Base-by-base conservation (phyloP, 2,113 vertebrate species). In the Anser brachyrhynchus region DNA sequence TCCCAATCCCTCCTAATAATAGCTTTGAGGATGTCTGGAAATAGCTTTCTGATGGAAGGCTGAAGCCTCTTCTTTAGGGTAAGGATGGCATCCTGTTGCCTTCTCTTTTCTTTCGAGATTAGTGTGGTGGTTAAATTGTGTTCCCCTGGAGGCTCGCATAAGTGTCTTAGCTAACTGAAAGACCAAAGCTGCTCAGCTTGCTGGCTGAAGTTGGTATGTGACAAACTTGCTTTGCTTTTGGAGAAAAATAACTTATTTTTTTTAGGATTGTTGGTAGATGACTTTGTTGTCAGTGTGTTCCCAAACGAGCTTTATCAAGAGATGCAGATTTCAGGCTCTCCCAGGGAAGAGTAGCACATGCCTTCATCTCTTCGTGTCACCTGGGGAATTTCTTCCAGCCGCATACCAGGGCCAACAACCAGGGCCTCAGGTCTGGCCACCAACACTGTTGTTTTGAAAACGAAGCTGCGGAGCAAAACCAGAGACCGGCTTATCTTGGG, bases 1-100 rank as follows among this genome's bases (percentile, higher is more conserved):
- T 94, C 58, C 55, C 18, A 23, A 39, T 78, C 10, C 43, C 4
- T 84, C 69, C 59, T 93, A 84, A 84, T 95, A 85, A 88, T 79
- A 96, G 55, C 85, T 89, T 82, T 82, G 51, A 25, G 41, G 19
- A 90, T 93, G 76, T 72, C 77, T 95, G 83, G 51, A 93, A 96
- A 86, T 92, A 78, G 70, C 54, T 86, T 85, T 88, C 70, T 54
- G 54, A 84, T 93, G 67, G 90, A 73, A 73, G 80, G 61, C 44
- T 93, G 58, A 92, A 84, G 87, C 49, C 41, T 54, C 74, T 70
- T 79, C 66, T 94, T 64, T 66, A 55, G 88, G 70, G 44, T 90
- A 79, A 76, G 90, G 84, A 69, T 79, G 86, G 81, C 81, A 79
- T 90, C 90, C 74, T 91, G 66, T 94, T 93, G 77, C 73, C 46